Percentiles rank a stretch among this genome's conserved stretches.
These are phyloP conservation scores for Trichonephila clavata DNA, from an alignment of 1,140 invertebrate species.

Conservation along the genomic window DNA sequence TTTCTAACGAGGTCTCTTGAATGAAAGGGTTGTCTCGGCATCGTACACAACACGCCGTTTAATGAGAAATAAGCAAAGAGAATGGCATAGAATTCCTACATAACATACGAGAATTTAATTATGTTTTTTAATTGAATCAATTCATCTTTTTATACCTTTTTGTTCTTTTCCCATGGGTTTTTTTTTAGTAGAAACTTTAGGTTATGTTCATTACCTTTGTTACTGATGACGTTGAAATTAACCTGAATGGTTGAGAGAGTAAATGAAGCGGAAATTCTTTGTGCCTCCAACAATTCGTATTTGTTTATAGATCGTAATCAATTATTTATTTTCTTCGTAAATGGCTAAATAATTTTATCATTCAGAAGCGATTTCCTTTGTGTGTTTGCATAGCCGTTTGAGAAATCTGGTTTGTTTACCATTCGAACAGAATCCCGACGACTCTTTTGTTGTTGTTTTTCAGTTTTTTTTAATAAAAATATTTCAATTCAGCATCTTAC, in stretches of 20 bases:
- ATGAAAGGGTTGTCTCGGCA: conserved; percentile 2
- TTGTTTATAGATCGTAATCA: neutral
- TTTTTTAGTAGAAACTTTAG: neutral
- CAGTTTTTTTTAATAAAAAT: too few relatives aligned
- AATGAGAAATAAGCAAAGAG: neutral
- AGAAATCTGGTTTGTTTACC: too few relatives aligned
- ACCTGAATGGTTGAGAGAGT: neutral
- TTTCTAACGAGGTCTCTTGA: neutral
- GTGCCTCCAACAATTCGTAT: neutral
- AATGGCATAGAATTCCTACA: neutral
- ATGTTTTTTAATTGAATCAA: conserved; percentile 15
- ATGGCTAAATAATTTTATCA: neutral
- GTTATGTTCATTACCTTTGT: neutral
- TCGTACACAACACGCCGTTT: neutral
- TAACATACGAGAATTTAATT: conserved; percentile 23
- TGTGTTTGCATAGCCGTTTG: too few relatives aligned
- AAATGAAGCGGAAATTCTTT: neutral
- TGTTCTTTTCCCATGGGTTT: neutral
- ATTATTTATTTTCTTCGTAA: neutral
- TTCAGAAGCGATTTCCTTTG: neutral
- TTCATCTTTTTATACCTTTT: neutral
- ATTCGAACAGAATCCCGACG: too few relatives aligned
- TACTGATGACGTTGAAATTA: neutral
- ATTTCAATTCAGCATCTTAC: too few relatives aligned
- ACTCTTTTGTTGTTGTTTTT: too few relatives aligned